Base-by-base conservation (phyloP, 2,888 invertebrate species). In the Sisyra nigra region DNA sequence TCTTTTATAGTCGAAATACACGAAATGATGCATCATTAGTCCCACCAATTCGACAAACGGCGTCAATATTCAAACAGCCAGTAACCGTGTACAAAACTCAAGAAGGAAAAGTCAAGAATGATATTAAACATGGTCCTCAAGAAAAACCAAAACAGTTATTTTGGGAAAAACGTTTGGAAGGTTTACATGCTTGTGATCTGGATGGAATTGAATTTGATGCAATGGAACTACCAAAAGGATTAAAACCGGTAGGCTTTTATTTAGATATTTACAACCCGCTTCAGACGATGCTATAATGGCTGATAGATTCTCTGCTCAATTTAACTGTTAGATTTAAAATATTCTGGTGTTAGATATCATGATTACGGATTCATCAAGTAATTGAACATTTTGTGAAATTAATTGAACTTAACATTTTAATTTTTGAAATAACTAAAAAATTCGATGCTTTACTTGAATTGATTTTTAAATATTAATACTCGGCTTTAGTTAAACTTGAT, bases 1-100 rank as follows among this genome's bases (percentile, higher is more conserved):
- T 45, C 41, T 31, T 47, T 62, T 62, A 47, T 63, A 86, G 77
- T 53, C 73, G 88, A 51, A 80, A 82, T 42, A 74, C 84, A 9
- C 72, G 88, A 46, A 85, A 82, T 49, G 96, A 96, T 65, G 80
- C 88, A 8, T 87, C 89, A 9, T 62, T 96, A 48, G 85, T 92
- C 42, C 86, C 94, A 39, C 97, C 97, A 2, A 94, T 96, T 47
- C 74, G 96, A 36, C 96, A 97, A 67, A 97, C 96, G 1, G 93
- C 96, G 1, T 94, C 94, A 2, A 96, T 98, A 56, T 97, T 97
- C 62, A 97, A 97, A 59, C 97, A 98, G 60, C 96, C 97, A 1
- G 96, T 98, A 0, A 97, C 96, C 1, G 86, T 97, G 4, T 80
- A 91, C 54, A 86, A 88, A 60, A 91, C 86, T 19, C 89, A 86